These are phyloP conservation scores for Cecidostiba fungosa DNA, from an alignment of 2,888 invertebrate genomes.

Conservation along the genomic window DNA sequence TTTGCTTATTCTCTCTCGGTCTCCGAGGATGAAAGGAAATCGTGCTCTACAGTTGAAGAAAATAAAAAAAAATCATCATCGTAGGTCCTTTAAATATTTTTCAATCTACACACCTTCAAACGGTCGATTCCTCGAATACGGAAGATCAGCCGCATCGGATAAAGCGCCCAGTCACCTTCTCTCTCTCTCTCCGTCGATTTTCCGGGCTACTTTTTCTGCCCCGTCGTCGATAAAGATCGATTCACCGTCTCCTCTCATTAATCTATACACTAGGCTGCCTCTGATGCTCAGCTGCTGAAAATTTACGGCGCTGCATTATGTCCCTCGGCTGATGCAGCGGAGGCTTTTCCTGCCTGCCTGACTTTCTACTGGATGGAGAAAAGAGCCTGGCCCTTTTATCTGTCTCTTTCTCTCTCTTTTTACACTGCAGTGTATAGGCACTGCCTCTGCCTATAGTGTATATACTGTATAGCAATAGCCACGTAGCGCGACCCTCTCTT, in stretches of 20 bases:
- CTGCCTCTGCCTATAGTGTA: neutral
- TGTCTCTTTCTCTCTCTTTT: neutral
- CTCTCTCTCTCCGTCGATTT: constrained; percentile 33
- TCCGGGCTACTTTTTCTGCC: constrained; percentile 23
- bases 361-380: constrained; percentile 19
- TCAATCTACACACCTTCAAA: neutral
- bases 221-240: constrained; percentile 66
- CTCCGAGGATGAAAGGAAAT: neutral
- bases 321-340: neutral
- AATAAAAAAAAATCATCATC: neutral
- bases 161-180: constrained; percentile 37
- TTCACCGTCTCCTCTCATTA: constrained; percentile 67
- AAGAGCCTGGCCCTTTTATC: neutral
- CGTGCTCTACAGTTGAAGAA: neutral
- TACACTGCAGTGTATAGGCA: too few species aligned
- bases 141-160: constrained; percentile 23
- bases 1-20: too few species aligned
- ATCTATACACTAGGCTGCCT: constrained; percentile 52
- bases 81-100: neutral
- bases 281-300: constrained; percentile 30
- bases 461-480: too few species aligned
- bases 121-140: constrained; percentile 26
- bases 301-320: constrained; percentile 56
- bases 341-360: constrained; percentile 27
- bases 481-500: constrained; percentile 13